phyloP scores from a whole-genome alignment of 2,797 vertebrate genomes.

The Propithecus perrieri region DNA sequence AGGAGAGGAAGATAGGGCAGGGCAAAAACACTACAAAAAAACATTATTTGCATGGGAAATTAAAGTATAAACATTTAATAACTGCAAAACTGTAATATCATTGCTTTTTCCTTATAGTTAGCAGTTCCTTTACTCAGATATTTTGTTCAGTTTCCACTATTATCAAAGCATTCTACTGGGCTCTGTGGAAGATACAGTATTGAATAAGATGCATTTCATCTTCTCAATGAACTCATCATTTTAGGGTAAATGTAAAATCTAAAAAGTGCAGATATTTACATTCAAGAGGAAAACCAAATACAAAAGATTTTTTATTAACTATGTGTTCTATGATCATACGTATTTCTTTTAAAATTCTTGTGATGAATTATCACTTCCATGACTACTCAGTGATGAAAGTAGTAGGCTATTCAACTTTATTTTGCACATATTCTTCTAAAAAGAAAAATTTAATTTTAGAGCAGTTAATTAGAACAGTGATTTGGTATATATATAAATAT shows the following conservation, averaged over 20 bases:
- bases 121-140: background rate
- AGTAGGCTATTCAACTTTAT: background rate
- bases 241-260: background rate
- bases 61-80: background rate
- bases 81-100: background rate
- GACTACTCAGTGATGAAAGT: background rate
- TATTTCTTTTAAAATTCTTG: background rate
- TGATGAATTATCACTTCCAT: background rate
- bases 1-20: fast-evolving
- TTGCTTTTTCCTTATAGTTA: background rate
- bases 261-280: background rate
- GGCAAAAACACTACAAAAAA: background rate
- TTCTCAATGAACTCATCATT: background rate
- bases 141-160: background rate
- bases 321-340: background rate
- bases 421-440: background rate
- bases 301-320: background rate
- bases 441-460: background rate
- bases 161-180: background rate
- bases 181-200: background rate
- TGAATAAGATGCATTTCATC: background rate
- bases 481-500: background rate
- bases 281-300: background rate
- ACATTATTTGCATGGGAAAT: background rate
- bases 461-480: background rate